Base-by-base conservation (phyloP, 2,888 invertebrate genomes). In the Apoda limacodes region DNA sequence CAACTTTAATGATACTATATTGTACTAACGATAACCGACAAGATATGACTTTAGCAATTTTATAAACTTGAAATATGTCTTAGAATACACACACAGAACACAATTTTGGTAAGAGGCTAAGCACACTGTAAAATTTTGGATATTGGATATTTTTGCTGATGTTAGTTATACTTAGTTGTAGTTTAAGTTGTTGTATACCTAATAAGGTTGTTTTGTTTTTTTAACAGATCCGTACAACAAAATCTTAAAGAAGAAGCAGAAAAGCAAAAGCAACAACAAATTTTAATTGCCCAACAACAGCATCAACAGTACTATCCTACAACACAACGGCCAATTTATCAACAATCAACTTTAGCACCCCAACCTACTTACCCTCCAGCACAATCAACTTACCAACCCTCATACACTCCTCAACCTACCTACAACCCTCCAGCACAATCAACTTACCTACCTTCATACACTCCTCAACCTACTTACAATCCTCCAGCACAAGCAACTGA, bases 231-330 rank as follows among this genome's bases (percentile, higher is more conserved):
- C 22, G 45, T 68, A 29, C 71, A 68, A 25, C 56, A 70, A 45
- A 62, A 59, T 30, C 67, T 66, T 2, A 63, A 61, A 28, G 68
- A 65, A 25, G 63, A 64, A 44, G 59, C 58, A 26, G 55, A 46
- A 54, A 54, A 39, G 54, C 53, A 3, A 58, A 64, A 45, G 65
- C 67, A 2, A 58, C 63, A 30, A 60, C 63, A 39, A 55, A 65
- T 37, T 57, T 26, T 37, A 25, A 20, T 32, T 14, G 41, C 46
- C 7, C 51, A 47, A n/a, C 43, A 43, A 9, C 37, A 36, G 4
- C 40, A 46, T 25, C 37, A 47, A 19, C 48, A 46, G 4, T 38
- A 39, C 2, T 42, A 35, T 40, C 10, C 34, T 29, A 12, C 44
- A 40, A 25, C 25, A 30, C 9, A 30, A 40, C 14, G 31, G 34